Percentiles rank a stretch among this genome's conserved stretches.
Conservation (phyloP, 1,140 invertebrate species). For the Aporrectodea caliginosa region DNA sequence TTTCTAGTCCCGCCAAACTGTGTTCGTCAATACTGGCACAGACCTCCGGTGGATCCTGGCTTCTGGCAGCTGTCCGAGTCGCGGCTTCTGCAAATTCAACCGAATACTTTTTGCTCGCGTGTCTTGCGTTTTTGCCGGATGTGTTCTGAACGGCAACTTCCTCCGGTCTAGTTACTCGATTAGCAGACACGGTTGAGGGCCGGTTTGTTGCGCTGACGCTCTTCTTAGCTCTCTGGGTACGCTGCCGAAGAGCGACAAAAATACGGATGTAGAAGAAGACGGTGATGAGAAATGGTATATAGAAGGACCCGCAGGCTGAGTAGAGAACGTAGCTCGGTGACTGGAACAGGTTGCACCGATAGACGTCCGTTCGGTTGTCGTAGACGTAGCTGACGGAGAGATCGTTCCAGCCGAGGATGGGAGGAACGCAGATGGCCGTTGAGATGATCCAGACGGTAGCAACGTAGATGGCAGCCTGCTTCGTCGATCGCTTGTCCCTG, state of each 20-base stretch:
- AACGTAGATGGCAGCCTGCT: conserved; percentile 48
- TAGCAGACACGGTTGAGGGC: no score
- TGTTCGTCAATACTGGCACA: no score
- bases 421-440: conserved; percentile 47
- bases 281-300: conserved; percentile 92
- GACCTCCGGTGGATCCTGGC: no score
- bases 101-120: no score
- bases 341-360: conserved; percentile 51
- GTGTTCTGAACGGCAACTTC: no score
- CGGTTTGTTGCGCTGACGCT: no score
- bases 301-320: conserved; percentile 90
- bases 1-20: no score
- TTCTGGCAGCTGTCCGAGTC: no score
- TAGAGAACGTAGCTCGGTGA: conserved; percentile 86
- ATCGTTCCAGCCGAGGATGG: conserved; percentile 32
- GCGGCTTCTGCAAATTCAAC: no score
- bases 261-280: conserved; percentile 95
- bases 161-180: no score
- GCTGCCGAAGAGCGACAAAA: conserved; percentile 72
- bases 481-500: conserved; percentile 44
- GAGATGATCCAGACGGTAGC: conserved; percentile 40
- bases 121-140: no score
- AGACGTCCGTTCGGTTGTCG: conserved; percentile 38
- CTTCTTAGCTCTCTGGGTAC: no score
- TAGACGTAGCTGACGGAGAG: conserved; percentile 44